A percentile compares a stretch with the other conserved stretches of the same genome.
Evolutionary conservation across 2,113 vertebrate species (phyloP).

Genomic region (Bungarus multicinctus): DNA sequence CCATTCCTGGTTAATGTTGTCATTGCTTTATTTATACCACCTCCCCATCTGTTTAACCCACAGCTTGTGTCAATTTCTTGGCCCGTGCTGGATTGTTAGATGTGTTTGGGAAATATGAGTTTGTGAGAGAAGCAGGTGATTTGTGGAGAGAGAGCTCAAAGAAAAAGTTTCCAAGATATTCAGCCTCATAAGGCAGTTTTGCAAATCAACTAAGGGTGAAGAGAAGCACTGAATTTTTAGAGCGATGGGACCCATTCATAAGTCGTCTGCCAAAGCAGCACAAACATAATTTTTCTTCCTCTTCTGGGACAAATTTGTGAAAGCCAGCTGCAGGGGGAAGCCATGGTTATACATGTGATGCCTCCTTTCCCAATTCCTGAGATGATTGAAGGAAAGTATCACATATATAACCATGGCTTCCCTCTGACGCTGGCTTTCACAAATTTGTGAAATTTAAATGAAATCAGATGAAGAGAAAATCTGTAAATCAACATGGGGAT

Average conservation of each 20-base stretch:
- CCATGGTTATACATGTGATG: not conserved
- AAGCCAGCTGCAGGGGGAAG: not conserved
- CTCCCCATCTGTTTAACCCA: slow-evolving; percentile 8
- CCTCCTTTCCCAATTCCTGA: not conserved
- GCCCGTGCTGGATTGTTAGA: not conserved
- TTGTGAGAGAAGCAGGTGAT: not conserved
- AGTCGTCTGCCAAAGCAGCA: not conserved
- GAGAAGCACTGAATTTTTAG: not conserved
- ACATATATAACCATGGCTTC: too few relatives aligned
- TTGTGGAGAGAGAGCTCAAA: not conserved
- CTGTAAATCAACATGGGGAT: not conserved
- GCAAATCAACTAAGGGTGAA: not conserved
- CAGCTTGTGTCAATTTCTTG: not conserved
- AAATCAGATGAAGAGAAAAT: not conserved
- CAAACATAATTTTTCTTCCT: not conserved
- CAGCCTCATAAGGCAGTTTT: not conserved
- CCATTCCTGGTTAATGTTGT: not conserved
- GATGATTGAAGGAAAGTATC: not conserved
- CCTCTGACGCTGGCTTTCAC: too few relatives aligned
- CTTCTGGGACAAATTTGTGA: not conserved
- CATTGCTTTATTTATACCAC: not conserved
- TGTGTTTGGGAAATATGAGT: not conserved
- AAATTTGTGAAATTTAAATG: not conserved
- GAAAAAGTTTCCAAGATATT: not conserved
- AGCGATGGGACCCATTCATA: not conserved